Evolutionary conservation across 2,797 vertebrate species (phyloP), one percentile per base, ranked within the genome.

Genomic region (Coluber constrictor): DNA sequence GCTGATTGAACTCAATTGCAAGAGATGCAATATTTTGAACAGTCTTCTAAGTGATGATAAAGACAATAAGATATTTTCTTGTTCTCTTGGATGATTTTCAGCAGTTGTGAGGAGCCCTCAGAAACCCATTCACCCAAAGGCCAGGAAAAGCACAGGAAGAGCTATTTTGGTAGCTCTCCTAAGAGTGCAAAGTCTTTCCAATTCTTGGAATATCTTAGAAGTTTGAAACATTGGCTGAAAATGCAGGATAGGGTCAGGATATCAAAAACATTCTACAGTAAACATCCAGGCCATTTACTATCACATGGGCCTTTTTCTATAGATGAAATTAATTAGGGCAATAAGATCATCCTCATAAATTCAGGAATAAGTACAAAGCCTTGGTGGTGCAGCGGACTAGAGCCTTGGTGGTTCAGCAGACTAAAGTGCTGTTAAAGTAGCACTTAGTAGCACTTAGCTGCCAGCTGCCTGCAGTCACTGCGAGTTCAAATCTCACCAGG

Each of bases 1-100:
- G 91, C 90, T 96, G 93, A 95, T 92, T 96, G 90, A 96, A 94
- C 95, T 95, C 92, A 96, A 92, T 94, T 94, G 94, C 70, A 54
- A 94, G 87, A 91, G 57, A 92, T 94, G 74, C 92, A 92, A 94
- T 0, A 0, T 94, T 94, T 93, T 6, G 4, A 96, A 93, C 94
- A 86, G 94, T 55, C 88, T 94, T 94, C 88, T 94, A 95, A 96
- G 93, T 94, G 51, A 93, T 93, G 93, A 91, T 95, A 93, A 94
- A 97, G 93, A 95, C 95, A 93, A 4, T 61, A 91, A 86, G 20
- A 96, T 86, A 90, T 89, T 59, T 94, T 95, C 93, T 89, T 96
- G 93, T 94, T 95, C 94, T 96, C 92, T 89, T 96, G 95, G 94
- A 74, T 95, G 95, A 43, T 79, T 95, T 93, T 92, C 94, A 96